phyloP scores from a whole-genome alignment of 2,113 vertebrate species.

The Serinus canaria region DNA sequence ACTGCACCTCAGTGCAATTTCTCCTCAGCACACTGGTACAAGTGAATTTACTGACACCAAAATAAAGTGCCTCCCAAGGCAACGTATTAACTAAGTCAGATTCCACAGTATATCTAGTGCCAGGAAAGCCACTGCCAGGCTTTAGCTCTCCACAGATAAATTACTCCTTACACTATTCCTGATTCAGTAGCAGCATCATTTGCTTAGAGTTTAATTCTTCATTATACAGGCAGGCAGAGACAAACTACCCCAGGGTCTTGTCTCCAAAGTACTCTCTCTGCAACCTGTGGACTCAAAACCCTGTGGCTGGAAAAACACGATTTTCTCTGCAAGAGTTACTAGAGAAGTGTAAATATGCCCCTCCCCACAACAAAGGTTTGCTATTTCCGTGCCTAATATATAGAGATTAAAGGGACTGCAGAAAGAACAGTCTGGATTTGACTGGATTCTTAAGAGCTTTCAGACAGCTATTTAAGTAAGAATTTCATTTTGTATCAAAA shows the following conservation, averaged over 20 bases:
- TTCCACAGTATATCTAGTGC: neutral
- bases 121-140: neutral
- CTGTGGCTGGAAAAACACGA: neutral
- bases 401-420: neutral
- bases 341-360: neutral
- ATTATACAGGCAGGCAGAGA: neutral
- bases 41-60: neutral
- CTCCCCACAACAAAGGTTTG: neutral
- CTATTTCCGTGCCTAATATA: neutral
- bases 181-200: neutral
- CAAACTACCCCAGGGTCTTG: neutral
- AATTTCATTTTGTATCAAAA: neutral
- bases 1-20: neutral
- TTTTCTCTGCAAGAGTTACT: neutral
- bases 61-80: neutral
- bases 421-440: neutral
- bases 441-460: neutral
- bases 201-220: neutral
- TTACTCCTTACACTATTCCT: neutral
- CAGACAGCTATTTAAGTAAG: neutral
- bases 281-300: neutral
- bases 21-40: neutral
- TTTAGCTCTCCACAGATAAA: neutral
- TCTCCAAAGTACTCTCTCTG: neutral
- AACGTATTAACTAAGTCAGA: slow-evolving; percentile 20